Evolutionary conservation across 2,888 invertebrate genomes (phyloP), one percentile per base, ranked within the genome.

Genomic region (Drosophila ustulata): DNA sequence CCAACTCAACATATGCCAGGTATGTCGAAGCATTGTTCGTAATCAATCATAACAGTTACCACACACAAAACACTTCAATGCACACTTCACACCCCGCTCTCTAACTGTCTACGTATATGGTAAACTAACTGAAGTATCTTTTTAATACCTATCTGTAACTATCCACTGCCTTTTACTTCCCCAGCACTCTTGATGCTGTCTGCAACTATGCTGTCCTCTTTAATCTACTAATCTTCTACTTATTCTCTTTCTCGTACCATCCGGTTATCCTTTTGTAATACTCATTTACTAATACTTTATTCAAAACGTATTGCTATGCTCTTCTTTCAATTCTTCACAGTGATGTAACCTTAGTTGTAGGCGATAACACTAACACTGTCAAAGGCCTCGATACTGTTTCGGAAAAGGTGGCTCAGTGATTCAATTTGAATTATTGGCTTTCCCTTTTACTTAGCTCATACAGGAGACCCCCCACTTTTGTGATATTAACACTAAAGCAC

Each of bases 1-100:
- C 93, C 56, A 93, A 93, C 57, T 93, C 93, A 32, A 89, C 90
- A 74, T 95, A 95, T 88, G 93, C 94, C 78, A 95, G 94, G 95
- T 95, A 93, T 93, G 92, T 89, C 37, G n/a, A 37, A 43, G 7
- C 41, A 30, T 41, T 39, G 56, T 50, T 55, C 45, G 23, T 58
- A 52, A 47, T 37, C 23, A 45, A 47, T 64, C 50, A 62, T 52
- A 68, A 47, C 37, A 61, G 62, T 25, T 49, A 8, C 45, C 26
- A 50, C 26, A 65, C 59, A 56, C 34, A 65, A 66, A 43, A 56
- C 11, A 58, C 41, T 53, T 51, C 9, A 32, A 9, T 66, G 53
- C 73, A 67, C 61, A 43, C 47, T 46, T 34, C 11, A 37, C 23
- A 53, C 59, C 34, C 13, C 28, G 11, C 26, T 34, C 57, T 37